These are phyloP conservation scores for Eilema sororculum DNA, from an alignment of 2,888 invertebrate species.

Conservation along the genomic window DNA sequence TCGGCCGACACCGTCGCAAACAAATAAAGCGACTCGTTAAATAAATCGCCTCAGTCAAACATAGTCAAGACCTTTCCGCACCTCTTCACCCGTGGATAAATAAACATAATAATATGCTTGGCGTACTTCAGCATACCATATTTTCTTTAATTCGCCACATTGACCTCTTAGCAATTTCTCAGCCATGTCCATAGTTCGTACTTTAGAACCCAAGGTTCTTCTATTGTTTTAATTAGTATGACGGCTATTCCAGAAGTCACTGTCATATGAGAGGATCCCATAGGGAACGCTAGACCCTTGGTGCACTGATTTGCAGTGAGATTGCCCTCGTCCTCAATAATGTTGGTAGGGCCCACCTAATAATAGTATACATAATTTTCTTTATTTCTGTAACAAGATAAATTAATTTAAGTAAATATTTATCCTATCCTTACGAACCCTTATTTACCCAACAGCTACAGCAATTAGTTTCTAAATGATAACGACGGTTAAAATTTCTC, in stretches of 20 bases:
- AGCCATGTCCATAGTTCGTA: no score
- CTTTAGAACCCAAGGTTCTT: no score
- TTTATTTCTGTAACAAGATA: not conserved
- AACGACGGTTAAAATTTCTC: not conserved
- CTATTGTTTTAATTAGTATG: no score
- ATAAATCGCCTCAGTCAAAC: constrained; percentile 80
- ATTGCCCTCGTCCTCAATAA: no score
- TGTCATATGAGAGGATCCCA: no score
- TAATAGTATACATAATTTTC: constrained; percentile 30
- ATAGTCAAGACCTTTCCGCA: constrained; percentile 74
- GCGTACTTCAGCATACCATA: constrained; percentile 45
- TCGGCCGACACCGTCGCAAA: constrained; percentile 66
- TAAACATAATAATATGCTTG: constrained; percentile 72
- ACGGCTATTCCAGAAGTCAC: no score
- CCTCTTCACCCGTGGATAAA: constrained; percentile 71
- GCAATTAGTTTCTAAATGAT: not conserved
- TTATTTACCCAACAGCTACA: not conserved
- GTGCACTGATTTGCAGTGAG: no score
- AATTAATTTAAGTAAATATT: not conserved
- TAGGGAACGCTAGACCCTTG: no score
- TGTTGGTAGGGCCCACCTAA: no score
- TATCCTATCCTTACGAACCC: not conserved
- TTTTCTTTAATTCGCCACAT: constrained; percentile 30
- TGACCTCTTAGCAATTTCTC: no score
- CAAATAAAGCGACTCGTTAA: constrained; percentile 80